These are phyloP conservation scores for Agrotis ipsilon DNA, from an alignment of 2,888 invertebrate genomes.

Conservation along the genomic window DNA sequence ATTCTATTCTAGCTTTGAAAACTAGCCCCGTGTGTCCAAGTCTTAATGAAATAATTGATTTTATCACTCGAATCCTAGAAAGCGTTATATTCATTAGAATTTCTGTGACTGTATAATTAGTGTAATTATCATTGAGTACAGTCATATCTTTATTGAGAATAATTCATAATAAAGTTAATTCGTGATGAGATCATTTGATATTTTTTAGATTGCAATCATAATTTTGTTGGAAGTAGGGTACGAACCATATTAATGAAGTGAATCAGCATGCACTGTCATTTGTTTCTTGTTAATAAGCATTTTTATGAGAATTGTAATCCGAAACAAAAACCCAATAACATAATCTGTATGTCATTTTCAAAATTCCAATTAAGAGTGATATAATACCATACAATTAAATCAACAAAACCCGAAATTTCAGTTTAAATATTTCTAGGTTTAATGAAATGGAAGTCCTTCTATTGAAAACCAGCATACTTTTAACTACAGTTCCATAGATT, in stretches of 20 bases:
- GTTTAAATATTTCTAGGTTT: neutral
- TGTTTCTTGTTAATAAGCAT: constrained; percentile 8
- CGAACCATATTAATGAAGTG: constrained; percentile 24
- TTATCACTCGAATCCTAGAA: constrained; percentile 69
- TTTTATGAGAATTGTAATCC: constrained; percentile 18
- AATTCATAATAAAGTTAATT: constrained; percentile 45
- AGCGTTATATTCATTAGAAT: constrained; percentile 45
- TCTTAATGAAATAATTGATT: constrained; percentile 73
- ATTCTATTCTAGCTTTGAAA: neutral
- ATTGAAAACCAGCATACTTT: neutral
- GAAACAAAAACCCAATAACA: neutral
- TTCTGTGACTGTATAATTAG: constrained; percentile 57
- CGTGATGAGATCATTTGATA: constrained; percentile 53
- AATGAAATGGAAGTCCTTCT: neutral
- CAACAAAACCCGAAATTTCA: neutral
- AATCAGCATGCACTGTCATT: constrained; percentile 35
- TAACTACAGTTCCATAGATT: neutral
- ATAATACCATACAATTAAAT: no score
- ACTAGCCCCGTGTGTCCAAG: neutral
- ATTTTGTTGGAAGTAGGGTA: constrained; percentile 45
- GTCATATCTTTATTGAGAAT: constrained; percentile 45
- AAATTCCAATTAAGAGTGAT: neutral
- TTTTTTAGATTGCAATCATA: constrained; percentile 45
- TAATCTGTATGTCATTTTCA: neutral
- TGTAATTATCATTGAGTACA: constrained; percentile 36